A percentile compares a stretch with the other conserved stretches of the same genome.
Conservation (phyloP, 2,113 vertebrate genomes). For the Oncorhynchus clarkii region DNA sequence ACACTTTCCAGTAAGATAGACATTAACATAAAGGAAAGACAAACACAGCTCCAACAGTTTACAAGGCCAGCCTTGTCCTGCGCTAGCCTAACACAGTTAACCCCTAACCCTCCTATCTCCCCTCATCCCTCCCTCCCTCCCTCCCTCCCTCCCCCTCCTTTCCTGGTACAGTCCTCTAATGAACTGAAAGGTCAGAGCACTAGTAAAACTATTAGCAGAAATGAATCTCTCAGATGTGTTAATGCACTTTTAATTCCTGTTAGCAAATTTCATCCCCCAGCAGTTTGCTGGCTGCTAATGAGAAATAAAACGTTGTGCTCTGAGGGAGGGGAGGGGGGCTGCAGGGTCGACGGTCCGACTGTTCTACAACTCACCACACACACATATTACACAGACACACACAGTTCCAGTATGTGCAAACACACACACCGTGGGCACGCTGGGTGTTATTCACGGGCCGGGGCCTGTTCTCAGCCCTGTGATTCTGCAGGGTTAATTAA, state of each 20-base stretch:
- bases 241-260: slow-evolving; percentile 87
- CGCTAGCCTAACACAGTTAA: slow-evolving; percentile 1
- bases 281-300: slow-evolving; percentile 81
- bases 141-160: slow-evolving; percentile 26
- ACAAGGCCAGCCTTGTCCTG: slow-evolving; percentile 11
- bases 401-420: not conserved
- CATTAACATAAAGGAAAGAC: not conserved
- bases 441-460: slow-evolving; percentile 80
- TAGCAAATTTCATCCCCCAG: slow-evolving; percentile 85
- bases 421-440: slow-evolving; percentile 50
- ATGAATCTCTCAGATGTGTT: slow-evolving; percentile 82
- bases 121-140: slow-evolving; percentile 18
- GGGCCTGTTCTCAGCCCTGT: slow-evolving; percentile 77
- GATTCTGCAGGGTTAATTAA: slow-evolving; percentile 83
- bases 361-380: slow-evolving; percentile 45
- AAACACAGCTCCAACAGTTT: not conserved
- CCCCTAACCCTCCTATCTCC: slow-evolving; percentile 23
- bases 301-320: slow-evolving; percentile 80
- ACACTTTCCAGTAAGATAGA: not conserved
- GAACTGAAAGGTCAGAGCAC: slow-evolving; percentile 83
- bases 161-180: slow-evolving; percentile 72
- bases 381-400: not conserved
- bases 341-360: slow-evolving; percentile 69
- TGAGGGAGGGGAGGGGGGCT: slow-evolving; percentile 57
- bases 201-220: slow-evolving; percentile 85